Conservation (phyloP, 53 echinoderm and acorn worm species). For the Pentamera pediparva region DNA sequence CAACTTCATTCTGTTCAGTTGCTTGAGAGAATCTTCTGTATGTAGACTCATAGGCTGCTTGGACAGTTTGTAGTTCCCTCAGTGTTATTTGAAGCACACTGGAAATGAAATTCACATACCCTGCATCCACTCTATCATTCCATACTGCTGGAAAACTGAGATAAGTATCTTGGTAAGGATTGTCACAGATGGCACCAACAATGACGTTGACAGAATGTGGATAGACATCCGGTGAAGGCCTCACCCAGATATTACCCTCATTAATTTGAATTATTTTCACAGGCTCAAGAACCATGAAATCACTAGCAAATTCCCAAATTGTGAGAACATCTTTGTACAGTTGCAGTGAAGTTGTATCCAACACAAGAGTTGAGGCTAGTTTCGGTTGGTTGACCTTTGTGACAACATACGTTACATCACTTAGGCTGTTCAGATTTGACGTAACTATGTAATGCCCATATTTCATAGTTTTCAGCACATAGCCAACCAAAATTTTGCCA, state of each 20-base stretch:
- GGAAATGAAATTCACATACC: not conserved
- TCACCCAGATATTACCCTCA: not conserved
- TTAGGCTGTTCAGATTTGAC: not conserved
- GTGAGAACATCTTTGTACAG: not conserved
- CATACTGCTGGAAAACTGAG: not conserved
- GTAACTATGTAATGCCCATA: not conserved
- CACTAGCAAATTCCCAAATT: not conserved
- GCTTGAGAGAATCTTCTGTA: not conserved
- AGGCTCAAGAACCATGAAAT: not conserved
- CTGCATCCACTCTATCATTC: not conserved
- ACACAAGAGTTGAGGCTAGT: not conserved
- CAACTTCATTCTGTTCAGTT: no score
- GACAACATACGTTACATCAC: not conserved
- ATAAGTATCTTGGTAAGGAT: not conserved
- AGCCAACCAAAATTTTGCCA: not conserved
- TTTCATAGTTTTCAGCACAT: not conserved
- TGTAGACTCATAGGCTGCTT: not conserved
- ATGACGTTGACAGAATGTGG: no score
- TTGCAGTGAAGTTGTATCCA: not conserved
- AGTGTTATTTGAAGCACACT: not conserved
- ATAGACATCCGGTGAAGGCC: not conserved
- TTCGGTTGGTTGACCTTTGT: not conserved
- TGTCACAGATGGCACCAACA: no score
- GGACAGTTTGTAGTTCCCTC: not conserved
- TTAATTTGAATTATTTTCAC: not conserved